Evolutionary conservation across 2,797 vertebrate genomes (phyloP).

Genomic region (Steatocranus sp.): DNA sequence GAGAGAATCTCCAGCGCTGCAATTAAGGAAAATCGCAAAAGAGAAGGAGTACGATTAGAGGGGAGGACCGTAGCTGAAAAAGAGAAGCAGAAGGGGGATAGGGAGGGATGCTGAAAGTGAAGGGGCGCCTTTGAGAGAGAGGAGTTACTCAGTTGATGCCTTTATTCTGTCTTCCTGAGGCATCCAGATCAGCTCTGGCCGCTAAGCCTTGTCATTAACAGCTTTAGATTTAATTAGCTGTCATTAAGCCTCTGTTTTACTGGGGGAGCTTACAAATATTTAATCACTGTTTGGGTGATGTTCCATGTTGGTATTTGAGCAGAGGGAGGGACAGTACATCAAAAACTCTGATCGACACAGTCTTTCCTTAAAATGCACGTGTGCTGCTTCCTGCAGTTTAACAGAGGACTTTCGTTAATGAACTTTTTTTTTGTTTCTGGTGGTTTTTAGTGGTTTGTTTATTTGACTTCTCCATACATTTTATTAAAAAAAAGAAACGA

Average conservation of each 20-base stretch:
- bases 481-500: background rate
- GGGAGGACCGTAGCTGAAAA: background rate
- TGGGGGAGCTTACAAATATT: constrained; percentile 62
- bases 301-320: background rate
- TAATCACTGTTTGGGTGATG: constrained; percentile 54
- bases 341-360: background rate
- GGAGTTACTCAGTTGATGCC: constrained; percentile 28
- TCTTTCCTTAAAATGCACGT: background rate
- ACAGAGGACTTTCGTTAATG: background rate
- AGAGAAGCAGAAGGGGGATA: background rate
- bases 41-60: background rate
- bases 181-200: constrained; percentile 40
- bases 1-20: background rate
- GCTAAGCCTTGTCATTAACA: constrained; percentile 69
- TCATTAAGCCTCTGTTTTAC: constrained; percentile 68
- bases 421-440: background rate
- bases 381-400: background rate
- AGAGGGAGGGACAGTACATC: background rate
- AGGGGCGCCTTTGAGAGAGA: constrained; percentile 17
- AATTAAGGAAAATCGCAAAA: background rate
- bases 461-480: background rate
- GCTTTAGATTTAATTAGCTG: constrained; percentile 73
- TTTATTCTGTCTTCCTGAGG: constrained; percentile 48
- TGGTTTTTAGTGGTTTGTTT: background rate
- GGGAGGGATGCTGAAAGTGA: background rate